Evolutionary conservation across 2,113 vertebrate species (phyloP), one percentile per base, ranked within the genome.

Genomic region (Charadrius vociferus): DNA sequence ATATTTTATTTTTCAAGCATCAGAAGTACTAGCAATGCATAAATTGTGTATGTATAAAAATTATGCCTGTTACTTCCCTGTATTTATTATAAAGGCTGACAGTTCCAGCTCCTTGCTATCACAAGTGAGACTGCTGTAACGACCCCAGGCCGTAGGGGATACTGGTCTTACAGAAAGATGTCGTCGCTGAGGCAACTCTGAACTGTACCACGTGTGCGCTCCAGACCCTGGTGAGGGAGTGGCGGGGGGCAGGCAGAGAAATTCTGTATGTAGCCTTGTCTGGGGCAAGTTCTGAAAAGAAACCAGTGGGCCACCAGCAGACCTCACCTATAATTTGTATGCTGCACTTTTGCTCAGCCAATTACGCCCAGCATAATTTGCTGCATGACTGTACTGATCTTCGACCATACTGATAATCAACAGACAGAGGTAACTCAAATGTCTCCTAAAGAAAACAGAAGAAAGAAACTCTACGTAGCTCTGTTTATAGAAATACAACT

Each of bases 211-310:
- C 0, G 4, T 11, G 34, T 14, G 49, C 80, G 30, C 74, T 17
- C 3, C 3, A n/a, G 24, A 45, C 47, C 49, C 3, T 3, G 27
- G 10, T 0, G 0, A 29, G 19, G 24, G 22, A 41, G 27, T 0
- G 49, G 32, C 0, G 3, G 10, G 4, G 26, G 16, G 4, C 71
- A 58, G 19, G 56, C 24, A 80, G 36, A n/a, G 39, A 21, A 50
- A 34, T 24, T 32, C 26, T 41, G 13, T 15, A 9, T 0, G 1
- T 32, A 61, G 63, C 55, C 52, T 53, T 19, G 11, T 4, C 79
- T 15, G 36, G 22, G 43, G 3, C 41, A 88, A 47, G 14, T 26
- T 41, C 68, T n/a, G 39, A 3, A 18, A 15, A 29, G 17, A 74
- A 80, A 53, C 8, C 70, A 20, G 26, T 5, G 67, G 15, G 63